Evolutionary conservation across 1,140 invertebrate species (phyloP).

Genomic region (Monomorium pharaonis): DNA sequence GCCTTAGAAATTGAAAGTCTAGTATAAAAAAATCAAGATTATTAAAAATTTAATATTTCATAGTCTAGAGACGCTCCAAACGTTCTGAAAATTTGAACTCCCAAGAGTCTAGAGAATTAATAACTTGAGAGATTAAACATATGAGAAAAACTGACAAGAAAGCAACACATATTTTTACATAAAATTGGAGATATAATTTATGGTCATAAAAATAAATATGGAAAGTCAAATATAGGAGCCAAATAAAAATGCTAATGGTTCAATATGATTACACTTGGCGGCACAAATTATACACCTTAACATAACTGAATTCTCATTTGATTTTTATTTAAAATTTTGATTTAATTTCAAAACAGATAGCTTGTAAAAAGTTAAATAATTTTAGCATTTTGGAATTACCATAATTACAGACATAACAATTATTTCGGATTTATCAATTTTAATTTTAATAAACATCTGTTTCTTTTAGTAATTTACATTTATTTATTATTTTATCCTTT

Average conservation of each 20-base stretch:
- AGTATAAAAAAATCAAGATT: not conserved
- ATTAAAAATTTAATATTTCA: not conserved
- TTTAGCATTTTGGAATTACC: not conserved
- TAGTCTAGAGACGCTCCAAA: not conserved
- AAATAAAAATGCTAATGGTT: slow-evolving; percentile 13
- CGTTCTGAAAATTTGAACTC: not conserved
- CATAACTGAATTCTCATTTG: not conserved
- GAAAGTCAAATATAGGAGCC: not conserved
- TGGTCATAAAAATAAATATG: not conserved
- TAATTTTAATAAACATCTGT: not conserved
- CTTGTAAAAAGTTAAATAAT: not conserved
- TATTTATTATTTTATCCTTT: not conserved
- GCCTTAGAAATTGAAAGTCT: not conserved
- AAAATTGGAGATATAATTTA: not conserved
- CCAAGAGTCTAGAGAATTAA: not conserved
- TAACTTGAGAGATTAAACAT: not conserved
- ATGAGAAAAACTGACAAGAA: not conserved
- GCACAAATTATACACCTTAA: too few relatives aligned
- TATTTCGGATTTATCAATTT: not conserved
- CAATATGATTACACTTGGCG: not conserved
- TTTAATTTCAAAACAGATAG: not conserved
- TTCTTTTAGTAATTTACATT: not conserved
- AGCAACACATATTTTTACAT: not conserved
- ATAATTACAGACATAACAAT: not conserved
- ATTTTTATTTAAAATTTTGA: slow-evolving; percentile 6